Percentiles rank a stretch among this genome's conserved stretches.
Conservation (phyloP, 2,888 invertebrate species). For the Fragum whitleyi region DNA sequence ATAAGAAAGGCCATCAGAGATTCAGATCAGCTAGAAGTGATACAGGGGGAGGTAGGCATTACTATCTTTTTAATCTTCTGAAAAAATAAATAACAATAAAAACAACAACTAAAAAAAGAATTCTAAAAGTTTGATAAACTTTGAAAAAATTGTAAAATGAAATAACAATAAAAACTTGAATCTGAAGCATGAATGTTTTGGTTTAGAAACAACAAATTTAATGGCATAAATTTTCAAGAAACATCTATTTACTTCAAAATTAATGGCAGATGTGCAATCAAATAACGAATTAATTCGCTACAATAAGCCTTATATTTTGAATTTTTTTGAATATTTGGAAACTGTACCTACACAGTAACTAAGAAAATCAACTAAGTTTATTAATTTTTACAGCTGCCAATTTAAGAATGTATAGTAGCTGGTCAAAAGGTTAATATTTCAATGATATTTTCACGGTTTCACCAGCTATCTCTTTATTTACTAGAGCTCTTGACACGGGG, state of each 20-base stretch:
- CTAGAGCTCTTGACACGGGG: no score
- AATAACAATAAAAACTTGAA: neutral
- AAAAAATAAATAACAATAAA: neutral
- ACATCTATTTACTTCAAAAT: no score
- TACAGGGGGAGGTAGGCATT: constrained; percentile 75
- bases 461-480: no score
- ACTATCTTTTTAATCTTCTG: neutral
- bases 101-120: neutral
- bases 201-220: no score
- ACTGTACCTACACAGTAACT: no score
- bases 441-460: neutral
- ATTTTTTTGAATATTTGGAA: no score
- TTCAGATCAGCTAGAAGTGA: constrained; percentile 78
- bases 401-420: constrained; percentile 41
- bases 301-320: no score
- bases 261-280: no score
- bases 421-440: constrained; percentile 46
- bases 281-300: no score
- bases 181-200: neutral
- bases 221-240: no score
- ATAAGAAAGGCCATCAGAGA: constrained; percentile 67
- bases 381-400: constrained; percentile 13
- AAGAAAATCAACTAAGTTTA: no score
- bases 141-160: neutral
- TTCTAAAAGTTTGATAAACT: neutral